Conservation (phyloP, 2,113 vertebrate genomes). For the Zingel zingel region DNA sequence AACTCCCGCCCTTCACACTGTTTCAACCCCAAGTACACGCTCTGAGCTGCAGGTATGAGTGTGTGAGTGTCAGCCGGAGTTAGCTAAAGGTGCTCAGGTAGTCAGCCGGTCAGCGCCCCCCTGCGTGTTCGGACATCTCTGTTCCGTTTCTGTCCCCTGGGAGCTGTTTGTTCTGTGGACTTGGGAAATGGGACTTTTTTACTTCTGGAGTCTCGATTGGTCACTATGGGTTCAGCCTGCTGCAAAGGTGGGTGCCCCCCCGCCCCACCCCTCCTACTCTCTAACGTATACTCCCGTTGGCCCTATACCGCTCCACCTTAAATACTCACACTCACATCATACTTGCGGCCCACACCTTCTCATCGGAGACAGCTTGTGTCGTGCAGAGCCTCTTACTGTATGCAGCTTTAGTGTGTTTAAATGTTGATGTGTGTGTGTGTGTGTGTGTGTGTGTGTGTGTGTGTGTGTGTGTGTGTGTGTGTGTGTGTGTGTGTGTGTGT, state of each 20-base stretch:
- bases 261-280: too few relatives aligned
- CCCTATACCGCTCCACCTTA: background rate
- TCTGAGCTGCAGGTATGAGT: background rate
- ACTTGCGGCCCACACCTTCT: background rate
- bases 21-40: background rate
- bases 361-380: background rate
- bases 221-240: conserved; percentile 90
- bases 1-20: background rate
- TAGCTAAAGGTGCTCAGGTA: background rate
- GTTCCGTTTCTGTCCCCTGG: background rate
- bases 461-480: background rate
- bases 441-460: conserved; percentile 13
- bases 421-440: conserved; percentile 14
- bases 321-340: background rate
- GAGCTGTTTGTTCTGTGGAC: background rate
- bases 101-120: too few relatives aligned
- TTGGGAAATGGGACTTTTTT: conserved; percentile 77
- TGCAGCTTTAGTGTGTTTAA: conserved; percentile 27
- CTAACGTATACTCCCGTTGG: background rate
- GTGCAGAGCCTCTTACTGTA: conserved; percentile 9
- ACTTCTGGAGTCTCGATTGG: conserved; percentile 76
- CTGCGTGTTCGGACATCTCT: background rate
- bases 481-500: conserved; percentile 5
- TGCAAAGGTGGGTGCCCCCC: conserved; percentile 87
- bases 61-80: background rate